Evolutionary conservation across 2,888 invertebrate genomes (phyloP).

Genomic region (Cantharis flavilabris): DNA sequence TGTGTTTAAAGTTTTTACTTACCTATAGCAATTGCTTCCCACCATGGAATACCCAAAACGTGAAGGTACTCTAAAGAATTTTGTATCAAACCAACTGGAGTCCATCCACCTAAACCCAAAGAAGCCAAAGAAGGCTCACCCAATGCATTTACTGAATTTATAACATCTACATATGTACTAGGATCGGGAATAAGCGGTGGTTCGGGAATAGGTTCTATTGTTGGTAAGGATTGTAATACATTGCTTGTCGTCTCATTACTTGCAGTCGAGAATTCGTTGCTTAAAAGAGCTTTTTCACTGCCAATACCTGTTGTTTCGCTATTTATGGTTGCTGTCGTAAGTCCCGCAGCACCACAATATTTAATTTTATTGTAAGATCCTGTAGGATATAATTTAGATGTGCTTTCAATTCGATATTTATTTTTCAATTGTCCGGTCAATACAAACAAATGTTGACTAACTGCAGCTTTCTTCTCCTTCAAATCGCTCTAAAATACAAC

Average conservation of each 20-base stretch:
- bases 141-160: slow-evolving; percentile 48
- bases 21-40: slow-evolving; percentile 82
- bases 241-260: not conserved
- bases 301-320: not conserved
- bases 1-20: slow-evolving; percentile 32
- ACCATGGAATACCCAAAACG: slow-evolving; percentile 88
- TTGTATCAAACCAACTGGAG: slow-evolving; percentile 83
- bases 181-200: slow-evolving; percentile 49
- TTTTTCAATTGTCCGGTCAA: not conserved
- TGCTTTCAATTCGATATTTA: not conserved
- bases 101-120: slow-evolving; percentile 82
- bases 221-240: not conserved
- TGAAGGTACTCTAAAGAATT: slow-evolving; percentile 82
- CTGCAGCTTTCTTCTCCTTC: not conserved
- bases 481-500: not conserved
- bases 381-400: not conserved
- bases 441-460: not conserved
- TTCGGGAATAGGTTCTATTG: slow-evolving; percentile 33
- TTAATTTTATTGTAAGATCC: not conserved
- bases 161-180: slow-evolving; percentile 41
- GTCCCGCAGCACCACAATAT: not conserved
- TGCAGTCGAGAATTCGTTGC: not conserved
- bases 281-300: not conserved
- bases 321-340: not conserved
- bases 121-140: slow-evolving; percentile 82